Percentiles rank a stretch among this genome's conserved stretches.
Evolutionary conservation across 2,888 invertebrate species (phyloP).

Genomic region (Nebria brevicollis): DNA sequence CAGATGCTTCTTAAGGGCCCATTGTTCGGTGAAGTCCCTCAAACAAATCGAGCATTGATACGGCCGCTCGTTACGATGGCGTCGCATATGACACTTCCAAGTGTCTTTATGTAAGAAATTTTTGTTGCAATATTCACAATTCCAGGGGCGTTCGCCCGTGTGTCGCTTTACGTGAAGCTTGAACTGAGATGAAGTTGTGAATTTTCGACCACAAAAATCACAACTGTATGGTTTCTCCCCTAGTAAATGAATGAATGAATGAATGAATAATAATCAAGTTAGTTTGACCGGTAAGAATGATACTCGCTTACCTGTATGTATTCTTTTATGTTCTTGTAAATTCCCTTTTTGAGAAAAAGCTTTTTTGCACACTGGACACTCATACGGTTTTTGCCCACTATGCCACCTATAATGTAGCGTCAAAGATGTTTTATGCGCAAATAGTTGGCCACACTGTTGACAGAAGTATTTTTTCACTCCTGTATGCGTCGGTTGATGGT

Average conservation of each 20-base stretch:
- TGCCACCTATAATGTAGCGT: constrained; percentile 80
- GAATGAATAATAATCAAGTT: constrained; percentile 3
- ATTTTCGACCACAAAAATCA: constrained; percentile 71
- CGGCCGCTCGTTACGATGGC: constrained; percentile 73
- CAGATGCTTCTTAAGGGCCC: constrained; percentile 73
- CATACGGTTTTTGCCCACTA: constrained; percentile 74
- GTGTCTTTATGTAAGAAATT: constrained; percentile 70
- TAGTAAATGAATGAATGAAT: constrained; percentile 45
- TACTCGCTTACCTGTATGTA: constrained; percentile 68
- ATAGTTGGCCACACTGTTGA: constrained; percentile 74
- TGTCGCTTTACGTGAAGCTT: constrained; percentile 74
- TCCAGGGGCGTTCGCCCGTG: constrained; percentile 69
- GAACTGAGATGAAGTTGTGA: constrained; percentile 80
- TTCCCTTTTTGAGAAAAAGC: constrained; percentile 82
- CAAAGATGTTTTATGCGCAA: constrained; percentile 81
- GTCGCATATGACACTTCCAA: constrained; percentile 73
- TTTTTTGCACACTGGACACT: constrained; percentile 76
- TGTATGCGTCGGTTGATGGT: constrained; percentile 78
- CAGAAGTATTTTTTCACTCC: constrained; percentile 74
- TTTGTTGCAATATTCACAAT: constrained; percentile 69
- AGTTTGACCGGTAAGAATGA: not conserved
- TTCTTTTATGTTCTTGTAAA: constrained; percentile 78
- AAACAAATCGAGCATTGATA: constrained; percentile 69
- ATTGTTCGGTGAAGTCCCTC: constrained; percentile 73
- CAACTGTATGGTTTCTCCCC: constrained; percentile 83